phyloP scores from a whole-genome alignment of 2,888 invertebrate species.

The Tanypteryx hageni region DNA sequence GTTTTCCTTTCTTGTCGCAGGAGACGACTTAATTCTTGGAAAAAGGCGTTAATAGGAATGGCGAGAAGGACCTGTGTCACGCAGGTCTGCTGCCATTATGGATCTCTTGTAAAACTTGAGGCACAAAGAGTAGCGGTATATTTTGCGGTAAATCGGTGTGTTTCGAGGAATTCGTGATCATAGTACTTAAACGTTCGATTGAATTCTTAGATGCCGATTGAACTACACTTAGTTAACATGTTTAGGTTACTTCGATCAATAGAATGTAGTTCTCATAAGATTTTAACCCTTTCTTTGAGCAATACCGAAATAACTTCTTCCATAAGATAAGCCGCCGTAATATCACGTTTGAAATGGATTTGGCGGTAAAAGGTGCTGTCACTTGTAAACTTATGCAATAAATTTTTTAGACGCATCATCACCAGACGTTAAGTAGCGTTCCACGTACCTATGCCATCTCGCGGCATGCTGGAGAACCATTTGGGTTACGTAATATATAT shows the following conservation, averaged over 20 bases:
- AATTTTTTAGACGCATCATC: conserved; percentile 58
- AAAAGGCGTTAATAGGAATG: background rate
- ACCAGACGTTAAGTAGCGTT: background rate
- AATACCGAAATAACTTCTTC: background rate
- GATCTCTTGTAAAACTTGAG: background rate
- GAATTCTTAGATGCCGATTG: background rate
- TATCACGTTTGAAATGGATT: conserved; percentile 51
- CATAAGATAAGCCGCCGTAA: background rate
- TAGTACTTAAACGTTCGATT: background rate
- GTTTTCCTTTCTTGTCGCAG: too few relatives aligned
- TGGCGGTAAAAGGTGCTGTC: conserved; percentile 61
- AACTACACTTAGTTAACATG: background rate
- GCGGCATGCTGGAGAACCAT: background rate
- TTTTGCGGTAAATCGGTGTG: too few relatives aligned
- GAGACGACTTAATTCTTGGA: too few relatives aligned
- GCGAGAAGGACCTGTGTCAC: background rate
- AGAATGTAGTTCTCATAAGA: background rate
- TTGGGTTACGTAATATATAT: background rate
- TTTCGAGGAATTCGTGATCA: background rate
- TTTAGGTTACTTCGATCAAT: conserved; percentile 20
- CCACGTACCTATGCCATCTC: background rate
- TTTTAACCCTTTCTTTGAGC: background rate
- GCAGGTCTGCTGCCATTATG: background rate
- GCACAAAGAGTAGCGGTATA: background rate
- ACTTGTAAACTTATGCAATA: conserved; percentile 63